phyloP scores from a whole-genome alignment of 2,113 vertebrate species.

The Otocyon megalotis region DNA sequence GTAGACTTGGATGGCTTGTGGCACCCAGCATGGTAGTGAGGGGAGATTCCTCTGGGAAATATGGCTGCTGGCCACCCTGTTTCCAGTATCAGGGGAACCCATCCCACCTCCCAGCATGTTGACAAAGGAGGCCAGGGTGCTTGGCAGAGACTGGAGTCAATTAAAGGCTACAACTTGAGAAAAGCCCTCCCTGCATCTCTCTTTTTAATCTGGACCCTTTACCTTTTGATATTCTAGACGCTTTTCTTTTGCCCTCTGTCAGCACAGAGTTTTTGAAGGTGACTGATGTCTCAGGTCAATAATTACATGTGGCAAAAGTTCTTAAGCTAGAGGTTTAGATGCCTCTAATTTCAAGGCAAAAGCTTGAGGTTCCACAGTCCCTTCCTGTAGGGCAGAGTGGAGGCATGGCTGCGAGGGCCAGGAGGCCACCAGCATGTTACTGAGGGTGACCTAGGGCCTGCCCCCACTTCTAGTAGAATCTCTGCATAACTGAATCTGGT shows the following conservation, averaged over 20 bases:
- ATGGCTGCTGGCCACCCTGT: not conserved
- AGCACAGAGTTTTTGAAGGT: slow-evolving; percentile 74
- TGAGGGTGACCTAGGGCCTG: not conserved
- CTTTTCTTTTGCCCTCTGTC: slow-evolving; percentile 80
- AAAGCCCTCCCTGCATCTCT: slow-evolving; percentile 59
- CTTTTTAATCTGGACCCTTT: slow-evolving; percentile 81
- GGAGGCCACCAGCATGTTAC: not conserved
- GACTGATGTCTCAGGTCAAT: slow-evolving; percentile 81
- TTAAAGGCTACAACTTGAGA: slow-evolving; percentile 74
- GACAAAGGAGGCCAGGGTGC: slow-evolving; percentile 60
- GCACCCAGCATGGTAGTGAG: not conserved
- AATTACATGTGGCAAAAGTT: slow-evolving; percentile 81
- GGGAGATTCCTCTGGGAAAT: not conserved
- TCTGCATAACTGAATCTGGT: not conserved
- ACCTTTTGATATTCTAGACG: slow-evolving; percentile 82
- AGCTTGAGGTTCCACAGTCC: slow-evolving; percentile 53
- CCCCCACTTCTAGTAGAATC: not conserved
- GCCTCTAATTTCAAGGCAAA: slow-evolving; percentile 79
- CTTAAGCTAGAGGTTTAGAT: slow-evolving; percentile 72
- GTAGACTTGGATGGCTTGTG: slow-evolving; percentile 1
- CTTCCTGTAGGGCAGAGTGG: slow-evolving; percentile 36
- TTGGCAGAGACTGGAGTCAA: slow-evolving; percentile 76
- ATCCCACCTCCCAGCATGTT: not conserved
- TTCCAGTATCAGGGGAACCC: not conserved
- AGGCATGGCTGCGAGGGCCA: not conserved